Evolutionary conservation across 2,797 vertebrate genomes (phyloP), one percentile per base, ranked within the genome.

Genomic region (Gymnocypris eckloni): DNA sequence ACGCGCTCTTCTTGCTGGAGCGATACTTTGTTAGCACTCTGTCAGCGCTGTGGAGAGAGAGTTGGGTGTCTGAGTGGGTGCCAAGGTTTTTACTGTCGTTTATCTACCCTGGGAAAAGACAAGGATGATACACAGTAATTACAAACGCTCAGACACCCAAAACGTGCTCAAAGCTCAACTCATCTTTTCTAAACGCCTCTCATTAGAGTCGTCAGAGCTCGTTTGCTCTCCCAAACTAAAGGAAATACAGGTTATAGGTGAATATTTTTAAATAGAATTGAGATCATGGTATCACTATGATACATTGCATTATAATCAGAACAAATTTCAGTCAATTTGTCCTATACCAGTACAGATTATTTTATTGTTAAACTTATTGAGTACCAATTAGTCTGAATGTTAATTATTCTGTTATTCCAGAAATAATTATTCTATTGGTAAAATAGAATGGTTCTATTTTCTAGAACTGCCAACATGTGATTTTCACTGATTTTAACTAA

Each of bases 31-130:
- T 45, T 59, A 82, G 52, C 41, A 48, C 70, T 78, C 59, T 82
- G 79, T 75, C n/a, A 54, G 56, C 59, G 20, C 64, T 67, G 71
- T 59, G 69, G 50, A 45, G 81, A 61, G 59, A 41, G 66, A 70
- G 80, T n/a, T 33, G 39, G 22, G 39, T 72, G 39, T 59, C 69
- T 72, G 70, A 82, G 39, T 61, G 81, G 81, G 70, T 37, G 70
- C 81, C 70, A 82, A 82, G 41, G 41, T 73, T 59, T 82, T 56
- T 77, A 77, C n/a, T 82, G 81, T 73, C 25, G n/a, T 73, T 73
- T 82, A 73, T 82, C 54, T 48, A 82, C 12, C 70, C 70, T 82
- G 70, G 77, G 39, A 82, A 73, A 82, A 82, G 70, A 73, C 81
- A 73, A 73, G 39, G 25, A 73, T 82, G 70, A 73, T 61, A 73